Percentiles rank a stretch among this genome's conserved stretches.
Conservation (phyloP, 1,140 invertebrate genomes). For the Sitophilus oryzae region DNA sequence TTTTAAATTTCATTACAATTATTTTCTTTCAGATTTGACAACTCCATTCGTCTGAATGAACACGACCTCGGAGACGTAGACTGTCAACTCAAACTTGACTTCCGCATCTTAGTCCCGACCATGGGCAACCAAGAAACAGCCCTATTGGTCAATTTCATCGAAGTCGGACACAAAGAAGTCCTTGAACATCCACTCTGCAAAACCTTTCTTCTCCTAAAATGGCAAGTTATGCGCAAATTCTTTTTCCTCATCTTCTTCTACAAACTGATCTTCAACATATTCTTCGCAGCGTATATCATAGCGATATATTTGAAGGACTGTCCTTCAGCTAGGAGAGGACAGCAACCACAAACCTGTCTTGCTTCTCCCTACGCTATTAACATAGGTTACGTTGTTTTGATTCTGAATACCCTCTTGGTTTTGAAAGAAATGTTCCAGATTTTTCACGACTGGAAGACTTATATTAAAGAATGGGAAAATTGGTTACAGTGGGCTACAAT, state of each 20-base stretch:
- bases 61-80: slow-evolving; percentile 77
- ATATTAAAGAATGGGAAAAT: slow-evolving; percentile 76
- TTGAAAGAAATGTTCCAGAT: slow-evolving; percentile 70
- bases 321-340: slow-evolving; percentile 14
- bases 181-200: slow-evolving; percentile 75
- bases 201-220: slow-evolving; percentile 75
- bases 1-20: no score
- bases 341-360: slow-evolving; percentile 35
- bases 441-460: slow-evolving; percentile 59
- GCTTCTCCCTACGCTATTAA: slow-evolving; percentile 45
- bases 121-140: slow-evolving; percentile 57
- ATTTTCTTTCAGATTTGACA: slow-evolving; percentile 55
- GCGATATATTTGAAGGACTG: slow-evolving; percentile 50
- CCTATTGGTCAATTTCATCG: slow-evolving; percentile 65
- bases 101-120: slow-evolving; percentile 59
- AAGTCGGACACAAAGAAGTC: slow-evolving; percentile 67
- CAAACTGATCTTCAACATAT: slow-evolving; percentile 65
- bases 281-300: slow-evolving; percentile 65
- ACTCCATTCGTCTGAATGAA: slow-evolving; percentile 69
- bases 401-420: slow-evolving; percentile 56
- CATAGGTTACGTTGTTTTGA: slow-evolving; percentile 54
- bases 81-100: slow-evolving; percentile 73
- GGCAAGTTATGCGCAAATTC: slow-evolving; percentile 75
- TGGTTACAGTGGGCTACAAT: slow-evolving; percentile 76
- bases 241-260: slow-evolving; percentile 74